phyloP scores from a whole-genome alignment of 2,797 vertebrate species.

The Sitta carolinensis region DNA sequence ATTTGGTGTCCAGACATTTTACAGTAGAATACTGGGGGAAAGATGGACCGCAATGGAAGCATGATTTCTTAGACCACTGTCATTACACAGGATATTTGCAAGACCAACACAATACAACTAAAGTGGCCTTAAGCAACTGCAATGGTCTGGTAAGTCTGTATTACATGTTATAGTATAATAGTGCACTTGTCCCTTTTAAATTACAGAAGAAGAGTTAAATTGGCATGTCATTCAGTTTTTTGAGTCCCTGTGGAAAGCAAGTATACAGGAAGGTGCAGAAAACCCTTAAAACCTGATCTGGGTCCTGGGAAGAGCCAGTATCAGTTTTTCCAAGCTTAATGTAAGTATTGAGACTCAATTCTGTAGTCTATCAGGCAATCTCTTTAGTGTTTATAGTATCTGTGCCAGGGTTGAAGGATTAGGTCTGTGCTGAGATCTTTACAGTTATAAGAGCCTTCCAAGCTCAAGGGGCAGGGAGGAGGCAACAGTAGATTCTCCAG shows the following conservation, averaged over 20 bases:
- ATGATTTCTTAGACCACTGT: slow-evolving; percentile 90
- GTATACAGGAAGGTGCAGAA: not conserved
- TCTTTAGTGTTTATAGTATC: not conserved
- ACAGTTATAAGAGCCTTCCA: not conserved
- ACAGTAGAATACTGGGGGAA: slow-evolving; percentile 97
- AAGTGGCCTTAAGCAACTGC: slow-evolving; percentile 97
- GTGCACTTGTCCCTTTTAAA: not conserved
- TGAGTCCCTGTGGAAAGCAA: not conserved
- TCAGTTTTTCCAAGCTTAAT: not conserved
- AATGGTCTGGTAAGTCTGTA: slow-evolving; percentile 92
- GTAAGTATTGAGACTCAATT: not conserved
- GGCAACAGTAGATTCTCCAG: not conserved
- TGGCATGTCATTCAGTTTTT: not conserved
- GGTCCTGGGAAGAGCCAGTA: not conserved
- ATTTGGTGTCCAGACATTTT: slow-evolving; percentile 95
- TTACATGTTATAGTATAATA: slow-evolving; percentile 17
- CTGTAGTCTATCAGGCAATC: not conserved
- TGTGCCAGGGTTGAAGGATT: not conserved
- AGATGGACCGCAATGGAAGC: slow-evolving; percentile 91
- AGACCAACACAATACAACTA: slow-evolving; percentile 87
- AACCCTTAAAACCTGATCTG: not conserved
- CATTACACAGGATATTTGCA: slow-evolving; percentile 95
- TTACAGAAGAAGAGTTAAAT: not conserved
- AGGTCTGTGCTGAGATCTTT: not conserved
- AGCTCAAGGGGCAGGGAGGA: not conserved